Evolutionary conservation across 2,113 vertebrate genomes (phyloP).

Genomic region (Pogonocichla stellata): DNA sequence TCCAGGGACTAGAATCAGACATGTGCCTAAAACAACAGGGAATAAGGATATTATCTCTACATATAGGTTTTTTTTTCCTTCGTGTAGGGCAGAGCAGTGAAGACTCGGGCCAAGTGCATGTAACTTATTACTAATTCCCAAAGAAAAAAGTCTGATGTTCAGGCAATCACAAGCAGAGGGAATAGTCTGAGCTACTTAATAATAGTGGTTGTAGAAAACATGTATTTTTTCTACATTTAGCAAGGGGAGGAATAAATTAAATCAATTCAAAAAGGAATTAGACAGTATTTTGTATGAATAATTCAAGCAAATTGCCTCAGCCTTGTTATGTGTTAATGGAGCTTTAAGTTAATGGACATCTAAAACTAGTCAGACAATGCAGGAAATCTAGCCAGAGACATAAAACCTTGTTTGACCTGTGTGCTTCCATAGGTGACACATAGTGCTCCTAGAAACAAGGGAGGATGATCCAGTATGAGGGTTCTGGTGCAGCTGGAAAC

Average conservation of each 20-base stretch:
- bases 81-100: not conserved
- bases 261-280: slow-evolving; percentile 14
- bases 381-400: slow-evolving; percentile 2
- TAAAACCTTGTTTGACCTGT: not conserved
- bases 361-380: not conserved
- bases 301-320: slow-evolving; percentile 10
- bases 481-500: not conserved
- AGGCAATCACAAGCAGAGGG: not conserved
- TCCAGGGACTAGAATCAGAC: not conserved
- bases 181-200: slow-evolving; percentile 35
- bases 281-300: slow-evolving; percentile 41
- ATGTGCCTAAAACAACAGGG: not conserved
- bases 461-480: not conserved
- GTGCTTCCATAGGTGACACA: not conserved
- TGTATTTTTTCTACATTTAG: slow-evolving; percentile 28
- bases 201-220: slow-evolving; percentile 6
- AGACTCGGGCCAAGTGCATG: not conserved
- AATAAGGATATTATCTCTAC: not conserved
- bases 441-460: not conserved
- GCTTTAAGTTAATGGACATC: not conserved
- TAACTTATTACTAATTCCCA: not conserved
- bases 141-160: not conserved
- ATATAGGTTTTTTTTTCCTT: not conserved
- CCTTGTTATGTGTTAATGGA: not conserved
- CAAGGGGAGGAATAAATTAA: slow-evolving; percentile 57